Conservation (phyloP, 2,888 invertebrate genomes). For the Agrochola lychnidis region DNA sequence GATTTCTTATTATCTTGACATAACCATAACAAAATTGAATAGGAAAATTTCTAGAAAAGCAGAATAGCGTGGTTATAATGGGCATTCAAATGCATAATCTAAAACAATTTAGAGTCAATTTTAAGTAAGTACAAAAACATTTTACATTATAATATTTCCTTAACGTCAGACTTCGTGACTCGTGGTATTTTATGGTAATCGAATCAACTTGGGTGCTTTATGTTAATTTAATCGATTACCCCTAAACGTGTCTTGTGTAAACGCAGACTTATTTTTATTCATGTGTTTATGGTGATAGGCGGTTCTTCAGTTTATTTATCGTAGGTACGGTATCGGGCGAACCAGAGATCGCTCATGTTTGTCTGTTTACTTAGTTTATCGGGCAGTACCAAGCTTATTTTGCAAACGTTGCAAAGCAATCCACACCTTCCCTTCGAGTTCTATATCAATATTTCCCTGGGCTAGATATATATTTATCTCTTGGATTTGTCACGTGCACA, state of each 20-base stretch:
- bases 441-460: constrained; percentile 55
- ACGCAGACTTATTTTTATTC: constrained; percentile 1
- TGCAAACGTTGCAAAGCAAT: constrained; percentile 62
- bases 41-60: constrained; percentile 11
- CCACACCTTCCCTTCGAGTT: constrained; percentile 68
- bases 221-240: constrained; percentile 52
- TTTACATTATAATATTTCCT: constrained; percentile 32
- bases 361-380: constrained; percentile 72
- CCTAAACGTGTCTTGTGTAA: constrained; percentile 38
- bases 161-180: constrained; percentile 53
- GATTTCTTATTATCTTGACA: not conserved
- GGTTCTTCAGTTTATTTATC: constrained; percentile 40
- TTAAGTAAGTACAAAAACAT: constrained; percentile 21
- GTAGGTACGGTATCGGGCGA: constrained; percentile 6
- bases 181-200: constrained; percentile 60
- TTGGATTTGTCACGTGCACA: constrained; percentile 50
- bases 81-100: constrained; percentile 33
- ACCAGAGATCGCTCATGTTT: constrained; percentile 36
- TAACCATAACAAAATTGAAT: not conserved
- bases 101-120: constrained; percentile 43
- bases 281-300: not conserved
- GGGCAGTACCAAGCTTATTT: constrained; percentile 69
- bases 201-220: constrained; percentile 44
- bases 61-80: constrained; percentile 30
- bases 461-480: constrained; percentile 39